Conservation (phyloP, 2,113 vertebrate genomes). For the Saccopteryx bilineata region DNA sequence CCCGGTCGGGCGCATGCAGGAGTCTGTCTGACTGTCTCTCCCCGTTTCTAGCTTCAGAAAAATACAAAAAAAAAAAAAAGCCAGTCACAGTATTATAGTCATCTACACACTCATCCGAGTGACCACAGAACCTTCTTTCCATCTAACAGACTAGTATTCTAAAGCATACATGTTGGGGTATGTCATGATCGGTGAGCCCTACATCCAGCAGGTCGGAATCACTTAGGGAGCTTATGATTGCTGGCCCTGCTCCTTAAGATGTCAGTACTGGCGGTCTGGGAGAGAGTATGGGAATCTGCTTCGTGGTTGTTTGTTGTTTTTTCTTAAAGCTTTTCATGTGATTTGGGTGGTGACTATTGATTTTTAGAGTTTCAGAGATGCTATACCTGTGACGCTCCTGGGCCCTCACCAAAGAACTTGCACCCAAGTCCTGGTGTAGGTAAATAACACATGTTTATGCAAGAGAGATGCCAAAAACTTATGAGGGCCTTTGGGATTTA, state of each 20-base stretch:
- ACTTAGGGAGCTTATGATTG: background rate
- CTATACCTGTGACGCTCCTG: background rate
- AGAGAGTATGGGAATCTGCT: background rate
- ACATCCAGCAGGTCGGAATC: background rate
- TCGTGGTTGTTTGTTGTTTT: background rate
- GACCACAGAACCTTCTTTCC: background rate
- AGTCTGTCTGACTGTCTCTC: too few species aligned
- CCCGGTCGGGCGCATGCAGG: too few species aligned
- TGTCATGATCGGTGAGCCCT: background rate
- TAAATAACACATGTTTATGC: background rate
- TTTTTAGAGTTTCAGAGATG: background rate
- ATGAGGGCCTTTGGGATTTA: background rate
- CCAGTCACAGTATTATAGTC: background rate
- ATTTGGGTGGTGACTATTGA: background rate
- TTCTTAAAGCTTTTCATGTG: constrained; percentile 11
- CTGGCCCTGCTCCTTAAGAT: background rate
- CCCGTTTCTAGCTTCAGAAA: too few species aligned
- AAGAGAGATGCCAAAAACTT: background rate
- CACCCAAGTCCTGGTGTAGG: background rate
- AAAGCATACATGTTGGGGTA: background rate
- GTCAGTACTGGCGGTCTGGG: background rate
- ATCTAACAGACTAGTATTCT: background rate
- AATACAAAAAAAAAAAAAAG: too few species aligned
- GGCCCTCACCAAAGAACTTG: background rate
- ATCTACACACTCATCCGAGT: background rate